phyloP scores from a whole-genome alignment of 2,797 vertebrate species.

The Falco rusticolus region DNA sequence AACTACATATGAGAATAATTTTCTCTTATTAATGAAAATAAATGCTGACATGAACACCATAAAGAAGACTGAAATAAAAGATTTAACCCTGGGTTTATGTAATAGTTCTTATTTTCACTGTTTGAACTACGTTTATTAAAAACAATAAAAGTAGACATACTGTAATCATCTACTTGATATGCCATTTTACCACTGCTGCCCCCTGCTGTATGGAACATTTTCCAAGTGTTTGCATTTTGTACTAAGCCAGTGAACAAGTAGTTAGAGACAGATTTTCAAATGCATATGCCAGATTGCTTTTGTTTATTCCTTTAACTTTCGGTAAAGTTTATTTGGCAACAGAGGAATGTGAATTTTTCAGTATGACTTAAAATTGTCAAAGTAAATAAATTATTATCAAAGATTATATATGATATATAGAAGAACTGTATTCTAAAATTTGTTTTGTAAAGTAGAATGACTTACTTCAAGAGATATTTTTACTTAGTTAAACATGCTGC shows the following conservation, averaged over 20 bases:
- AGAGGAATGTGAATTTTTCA: not conserved
- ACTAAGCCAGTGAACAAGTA: not conserved
- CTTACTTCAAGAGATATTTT: not conserved
- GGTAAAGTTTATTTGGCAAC: not conserved
- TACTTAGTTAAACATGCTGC: not conserved
- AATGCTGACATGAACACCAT: not conserved
- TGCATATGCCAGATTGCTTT: not conserved
- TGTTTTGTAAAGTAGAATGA: not conserved
- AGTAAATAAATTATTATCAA: not conserved
- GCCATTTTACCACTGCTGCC: slow-evolving; percentile 38
- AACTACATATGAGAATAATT: not conserved
- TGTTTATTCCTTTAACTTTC: not conserved
- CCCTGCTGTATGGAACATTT: slow-evolving; percentile 27
- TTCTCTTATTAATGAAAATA: not conserved
- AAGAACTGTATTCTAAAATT: not conserved
- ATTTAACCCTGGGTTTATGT: not conserved
- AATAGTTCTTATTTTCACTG: not conserved
- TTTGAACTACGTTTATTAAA: not conserved
- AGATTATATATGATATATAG: not conserved
- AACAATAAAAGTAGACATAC: not conserved
- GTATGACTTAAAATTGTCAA: not conserved
- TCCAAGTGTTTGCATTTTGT: not conserved
- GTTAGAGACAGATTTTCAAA: not conserved
- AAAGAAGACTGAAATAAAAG: not conserved
- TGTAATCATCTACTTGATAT: not conserved